Base-by-base conservation (phyloP, 1,140 invertebrate species). In the Leguminivora glycinivorella region DNA sequence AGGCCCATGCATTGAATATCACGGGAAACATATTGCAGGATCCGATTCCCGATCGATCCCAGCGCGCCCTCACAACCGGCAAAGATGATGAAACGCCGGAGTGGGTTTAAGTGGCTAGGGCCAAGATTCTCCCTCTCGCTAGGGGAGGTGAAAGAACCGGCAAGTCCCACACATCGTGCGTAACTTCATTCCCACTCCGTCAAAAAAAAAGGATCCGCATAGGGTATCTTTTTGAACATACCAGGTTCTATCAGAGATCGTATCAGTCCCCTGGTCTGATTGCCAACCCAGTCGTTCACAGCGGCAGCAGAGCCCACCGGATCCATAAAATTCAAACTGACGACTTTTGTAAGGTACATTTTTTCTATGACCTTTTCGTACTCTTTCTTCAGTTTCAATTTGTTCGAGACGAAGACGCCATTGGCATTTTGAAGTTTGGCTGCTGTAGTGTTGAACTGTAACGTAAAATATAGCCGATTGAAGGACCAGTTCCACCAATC, bases 271-370 rank as follows among this genome's bases (percentile, higher is more conserved):
- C 90, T 83, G 0, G 95, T 96, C 25, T 83, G 78, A 0, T 91
- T 71, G 10, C 83, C 85, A 4, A 95, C 93, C 95, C 95, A 96
- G 19, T 82, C 71, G 76, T 96, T 96, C 43, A 96, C 94, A 0
- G 58, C 47, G 1, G 85, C 66, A 0, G 91, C 84, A 0, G 92
- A 79, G 4, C 68, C 43, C 3, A 75, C 72, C 0, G 91, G 80
- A 24, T 93, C 75, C 0, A 43, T 56, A 72, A 95, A 95, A 77
- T 95, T 90, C 1, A 95, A 40, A 1, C 72, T 67, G 5, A 72
- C 69, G 4, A 92, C 56, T 25, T 87, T 78, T 0, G 92, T 79
- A 6, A 78, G 70, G 71, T 93, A 95, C 17, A 89, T 69, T 5
- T 84, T 80, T n/a, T 75, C 71, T 9, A 93, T 67, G 43, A 82